Percentiles rank a stretch among this genome's conserved stretches.
Conservation (phyloP, 2,797 vertebrate species). For the Scomberomorus guttatus region DNA sequence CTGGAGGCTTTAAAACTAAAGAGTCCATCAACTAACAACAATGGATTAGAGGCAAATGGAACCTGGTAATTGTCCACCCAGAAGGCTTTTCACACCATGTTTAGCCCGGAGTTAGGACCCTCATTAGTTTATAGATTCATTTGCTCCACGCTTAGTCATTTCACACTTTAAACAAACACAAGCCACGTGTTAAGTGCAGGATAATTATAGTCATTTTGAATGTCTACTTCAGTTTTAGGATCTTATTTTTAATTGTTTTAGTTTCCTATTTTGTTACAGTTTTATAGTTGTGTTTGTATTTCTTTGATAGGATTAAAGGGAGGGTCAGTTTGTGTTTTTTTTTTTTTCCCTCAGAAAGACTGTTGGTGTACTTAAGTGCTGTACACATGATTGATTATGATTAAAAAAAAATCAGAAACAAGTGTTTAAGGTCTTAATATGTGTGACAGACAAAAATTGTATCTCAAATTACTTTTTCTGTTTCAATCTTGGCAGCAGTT, state of each 20-base stretch:
- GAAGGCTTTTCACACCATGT: conserved; percentile 33
- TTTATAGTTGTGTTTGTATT: background rate
- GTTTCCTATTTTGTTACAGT: background rate
- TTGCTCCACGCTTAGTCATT: conserved; percentile 31
- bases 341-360: background rate
- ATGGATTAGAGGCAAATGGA: conserved; percentile 34
- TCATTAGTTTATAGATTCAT: conserved; percentile 51
- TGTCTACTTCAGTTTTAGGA: background rate
- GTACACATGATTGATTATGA: too few relatives aligned
- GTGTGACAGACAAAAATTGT: background rate
- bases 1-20: conserved; percentile 11
- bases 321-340: conserved; percentile 1
- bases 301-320: background rate
- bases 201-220: conserved; percentile 20
- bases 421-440: background rate
- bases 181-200: conserved; percentile 20
- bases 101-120: conserved; percentile 33
- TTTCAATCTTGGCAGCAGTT: too few relatives aligned
- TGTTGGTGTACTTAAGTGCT: background rate
- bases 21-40: conserved; percentile 32
- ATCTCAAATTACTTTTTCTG: background rate
- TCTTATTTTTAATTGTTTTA: background rate
- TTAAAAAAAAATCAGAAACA: too few relatives aligned
- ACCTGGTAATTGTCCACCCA: conserved; percentile 34
- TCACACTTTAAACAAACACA: conserved; percentile 36